phyloP scores from a whole-genome alignment of 2,113 vertebrate genomes.

The Apeltes quadracus region DNA sequence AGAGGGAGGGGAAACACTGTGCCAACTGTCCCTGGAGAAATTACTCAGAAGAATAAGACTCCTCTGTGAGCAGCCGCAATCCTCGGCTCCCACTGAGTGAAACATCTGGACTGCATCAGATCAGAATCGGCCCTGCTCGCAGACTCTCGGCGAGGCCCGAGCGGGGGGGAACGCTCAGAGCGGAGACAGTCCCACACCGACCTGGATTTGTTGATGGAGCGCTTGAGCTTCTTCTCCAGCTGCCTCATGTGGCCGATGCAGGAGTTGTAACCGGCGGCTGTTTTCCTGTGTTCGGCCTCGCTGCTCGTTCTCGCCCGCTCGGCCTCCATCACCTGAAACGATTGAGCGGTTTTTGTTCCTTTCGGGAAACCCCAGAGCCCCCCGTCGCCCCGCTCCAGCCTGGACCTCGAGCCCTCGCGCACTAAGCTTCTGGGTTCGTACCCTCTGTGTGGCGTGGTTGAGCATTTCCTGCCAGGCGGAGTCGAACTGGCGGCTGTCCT shows the following conservation, averaged over 20 bases:
- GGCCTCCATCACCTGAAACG: constrained; percentile 92
- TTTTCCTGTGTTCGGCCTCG: constrained; percentile 91
- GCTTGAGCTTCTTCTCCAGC: constrained; percentile 94
- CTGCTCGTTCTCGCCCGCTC: constrained; percentile 91
- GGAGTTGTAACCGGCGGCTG: constrained; percentile 89
- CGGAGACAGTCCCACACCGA: constrained; percentile 73
- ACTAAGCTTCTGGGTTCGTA: constrained; percentile 61
- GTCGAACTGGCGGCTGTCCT: constrained; percentile 95
- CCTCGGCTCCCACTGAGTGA: constrained; percentile 54
- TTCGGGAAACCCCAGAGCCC: too few species aligned
- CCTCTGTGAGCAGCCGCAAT: constrained; percentile 67
- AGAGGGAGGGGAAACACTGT: constrained; percentile 1
- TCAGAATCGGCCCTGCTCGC: constrained; percentile 10
- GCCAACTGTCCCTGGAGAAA: constrained; percentile 41
- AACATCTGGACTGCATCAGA: constrained; percentile 77
- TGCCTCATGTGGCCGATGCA: constrained; percentile 93
- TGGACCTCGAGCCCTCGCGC: too few species aligned
- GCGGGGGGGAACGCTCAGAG: not conserved
- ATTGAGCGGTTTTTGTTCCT: not conserved
- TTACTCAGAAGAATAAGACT: constrained; percentile 59
- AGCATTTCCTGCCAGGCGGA: constrained; percentile 99
- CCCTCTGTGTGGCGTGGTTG: constrained; percentile 96
- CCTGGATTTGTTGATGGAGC: constrained; percentile 96
- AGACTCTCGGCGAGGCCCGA: constrained; percentile 20
- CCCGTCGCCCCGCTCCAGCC: too few species aligned